Evolutionary conservation across 2,797 vertebrate genomes (phyloP).

Genomic region (Xerus rutilus): DNA sequence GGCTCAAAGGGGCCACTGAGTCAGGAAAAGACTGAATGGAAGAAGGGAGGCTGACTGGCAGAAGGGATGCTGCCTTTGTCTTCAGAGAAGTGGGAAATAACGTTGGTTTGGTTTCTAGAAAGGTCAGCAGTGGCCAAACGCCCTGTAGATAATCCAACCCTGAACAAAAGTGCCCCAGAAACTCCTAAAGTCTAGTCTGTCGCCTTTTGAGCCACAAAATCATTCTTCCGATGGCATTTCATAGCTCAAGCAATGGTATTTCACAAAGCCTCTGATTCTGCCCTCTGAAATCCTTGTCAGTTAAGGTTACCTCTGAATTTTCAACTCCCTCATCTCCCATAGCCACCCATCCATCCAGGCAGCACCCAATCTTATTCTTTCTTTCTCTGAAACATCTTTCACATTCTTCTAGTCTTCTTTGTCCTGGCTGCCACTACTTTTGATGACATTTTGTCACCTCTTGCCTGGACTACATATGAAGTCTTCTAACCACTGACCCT

Average conservation of each 20-base stretch:
- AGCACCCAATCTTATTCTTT: background rate
- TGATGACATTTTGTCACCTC: background rate
- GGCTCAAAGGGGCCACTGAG: background rate
- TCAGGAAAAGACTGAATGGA: background rate
- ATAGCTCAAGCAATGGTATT: background rate
- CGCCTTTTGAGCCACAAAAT: background rate
- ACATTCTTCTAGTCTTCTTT: background rate
- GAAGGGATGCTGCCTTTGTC: background rate
- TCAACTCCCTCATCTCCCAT: background rate
- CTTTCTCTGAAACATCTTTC: background rate
- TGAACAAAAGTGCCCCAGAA: background rate
- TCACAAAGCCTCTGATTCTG: background rate
- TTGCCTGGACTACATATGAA: background rate
- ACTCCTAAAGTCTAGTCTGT: background rate
- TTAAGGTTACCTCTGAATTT: background rate
- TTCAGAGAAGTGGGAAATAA: background rate
- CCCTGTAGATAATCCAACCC: background rate
- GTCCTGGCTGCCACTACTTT: background rate
- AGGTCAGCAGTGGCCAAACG: background rate
- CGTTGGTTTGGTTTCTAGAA: background rate
- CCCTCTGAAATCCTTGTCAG: background rate
- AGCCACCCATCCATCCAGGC: background rate
- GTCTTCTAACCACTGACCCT: background rate
- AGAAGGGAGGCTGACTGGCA: background rate
- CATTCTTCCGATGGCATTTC: background rate